Conservation (phyloP, 2,797 vertebrate species). For the Malurus splendens region DNA sequence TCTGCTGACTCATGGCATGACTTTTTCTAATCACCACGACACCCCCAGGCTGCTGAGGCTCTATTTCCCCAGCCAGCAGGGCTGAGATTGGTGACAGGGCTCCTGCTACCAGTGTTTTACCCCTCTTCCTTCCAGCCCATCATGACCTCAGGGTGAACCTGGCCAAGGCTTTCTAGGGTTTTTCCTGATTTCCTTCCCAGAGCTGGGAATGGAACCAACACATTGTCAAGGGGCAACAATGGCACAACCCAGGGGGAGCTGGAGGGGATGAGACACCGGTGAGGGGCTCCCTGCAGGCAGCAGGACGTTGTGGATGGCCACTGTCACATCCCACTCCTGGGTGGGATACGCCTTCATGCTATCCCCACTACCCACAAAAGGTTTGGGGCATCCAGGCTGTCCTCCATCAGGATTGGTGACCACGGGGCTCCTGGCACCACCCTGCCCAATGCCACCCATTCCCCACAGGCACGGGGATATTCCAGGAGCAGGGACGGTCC, state of each 20-base stretch:
- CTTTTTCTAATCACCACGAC: not conserved
- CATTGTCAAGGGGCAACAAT: accelerated
- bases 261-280: not conserved
- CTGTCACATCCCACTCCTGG: not conserved
- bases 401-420: not conserved
- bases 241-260: not conserved
- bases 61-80: not conserved
- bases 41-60: accelerated
- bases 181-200: not conserved
- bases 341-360: accelerated
- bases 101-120: accelerated
- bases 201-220: not conserved
- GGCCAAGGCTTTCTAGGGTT: not conserved
- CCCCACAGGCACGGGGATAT: not conserved
- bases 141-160: accelerated
- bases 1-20: conserved; percentile 6
- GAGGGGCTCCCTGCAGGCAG: not conserved
- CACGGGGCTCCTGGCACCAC: accelerated
- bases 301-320: accelerated
- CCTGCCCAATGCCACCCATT: accelerated
- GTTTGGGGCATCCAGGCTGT: accelerated
- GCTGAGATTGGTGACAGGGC: accelerated
- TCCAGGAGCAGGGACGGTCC: not conserved
- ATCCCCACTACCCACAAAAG: accelerated
- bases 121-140: not conserved